Evolutionary conservation across 2,797 vertebrate species (phyloP), one percentile per base, ranked within the genome.

Genomic region (Hephaestus fuliginosus): DNA sequence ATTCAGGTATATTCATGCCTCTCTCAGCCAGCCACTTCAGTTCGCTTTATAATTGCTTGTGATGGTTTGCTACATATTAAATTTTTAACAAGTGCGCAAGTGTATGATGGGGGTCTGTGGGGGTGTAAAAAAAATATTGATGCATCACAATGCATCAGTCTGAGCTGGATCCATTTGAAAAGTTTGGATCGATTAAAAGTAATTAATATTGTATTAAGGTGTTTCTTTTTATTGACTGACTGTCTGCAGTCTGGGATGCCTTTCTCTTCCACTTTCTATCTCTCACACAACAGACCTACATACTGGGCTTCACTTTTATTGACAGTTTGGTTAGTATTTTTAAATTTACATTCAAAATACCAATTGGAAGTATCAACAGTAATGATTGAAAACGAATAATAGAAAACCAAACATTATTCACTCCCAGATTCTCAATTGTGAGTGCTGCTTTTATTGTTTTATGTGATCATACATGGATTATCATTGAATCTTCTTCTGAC

Each of bases 161-260:
- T 69, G 66, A 72, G 20, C 77, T 74, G 48, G 68, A 81, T 81
- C 66, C 60, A 62, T 82, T 36, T 74, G 52, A 80, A 84, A 80
- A 66, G 74, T 82, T 48, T 58, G 66, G 58, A 75, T 88, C 20
- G 36, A 84, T 78, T 66, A 22, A 61, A 78, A 77, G 61, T 68
- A 20, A 74, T 86, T 67, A 61, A 88, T 81, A 72, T 58, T 80
- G 62, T 74, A 78, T 84, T 66, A 62, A 53, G 36, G 75, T 63
- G 65, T 70, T 76, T 83, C 41, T 77, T 73, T 55, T 65, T 61
- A 78, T 84, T 64, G 72, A 87, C 41, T 53, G 18, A 18, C n/a
- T 9, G 65, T 58, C 80, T 74, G 73, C 41, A 46, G 67, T 8
- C 33, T 28, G 41, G 0, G 11, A 49, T 46, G 10, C 64, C 68